Evolutionary conservation across 2,113 vertebrate species (phyloP), one percentile per base, ranked within the genome.

Genomic region (Rafetus swinhoei): DNA sequence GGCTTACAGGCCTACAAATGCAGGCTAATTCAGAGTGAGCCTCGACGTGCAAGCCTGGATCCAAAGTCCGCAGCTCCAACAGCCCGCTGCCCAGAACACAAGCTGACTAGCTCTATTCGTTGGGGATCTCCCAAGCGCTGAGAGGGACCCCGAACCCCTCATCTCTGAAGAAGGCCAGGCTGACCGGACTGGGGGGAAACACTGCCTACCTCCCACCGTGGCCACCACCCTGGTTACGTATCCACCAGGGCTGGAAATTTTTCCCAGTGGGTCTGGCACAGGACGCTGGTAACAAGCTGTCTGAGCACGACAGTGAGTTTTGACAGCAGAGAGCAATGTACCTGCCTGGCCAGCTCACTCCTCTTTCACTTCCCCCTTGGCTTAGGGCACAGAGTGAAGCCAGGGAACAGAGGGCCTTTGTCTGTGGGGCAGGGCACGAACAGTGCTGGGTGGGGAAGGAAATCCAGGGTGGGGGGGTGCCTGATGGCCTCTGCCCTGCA

Each of bases 401-500:
- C 53, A 21, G 14, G 9, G 45, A 56, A 86, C 85, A 90, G 82
- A 85, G 62, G 85, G 85, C 76, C 84, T 96, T 95, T 95, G 94
- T 96, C 65, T 74, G 77, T 5, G 2, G 2, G 54, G 65, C 83
- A 25, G 79, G 6, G 56, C 77, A 29, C 25, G 93, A 84, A 80
- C 27, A 53, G 86, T 54, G 84, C 88, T 25, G 81, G 90, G 86
- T 92, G 85, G 87, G 88, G 83, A 80, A 86, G 52, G 52, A 24
- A 86, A 62, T 84, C 45, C 62, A 81, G 83, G 90, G 45, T 21
- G 80, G 53, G 22, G 19, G 27, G 27, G 45, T 29, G 35, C 54
- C 21, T 8, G 4, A 27, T 88, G 84, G 59, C 85, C 74, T 55
- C 32, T 29, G 35, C 13, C 62, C 56, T 9, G 29, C 60, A 19